Evolutionary conservation across 2,797 vertebrate genomes (phyloP), one percentile per base, ranked within the genome.

Genomic region (Epinephelus awoara): DNA sequence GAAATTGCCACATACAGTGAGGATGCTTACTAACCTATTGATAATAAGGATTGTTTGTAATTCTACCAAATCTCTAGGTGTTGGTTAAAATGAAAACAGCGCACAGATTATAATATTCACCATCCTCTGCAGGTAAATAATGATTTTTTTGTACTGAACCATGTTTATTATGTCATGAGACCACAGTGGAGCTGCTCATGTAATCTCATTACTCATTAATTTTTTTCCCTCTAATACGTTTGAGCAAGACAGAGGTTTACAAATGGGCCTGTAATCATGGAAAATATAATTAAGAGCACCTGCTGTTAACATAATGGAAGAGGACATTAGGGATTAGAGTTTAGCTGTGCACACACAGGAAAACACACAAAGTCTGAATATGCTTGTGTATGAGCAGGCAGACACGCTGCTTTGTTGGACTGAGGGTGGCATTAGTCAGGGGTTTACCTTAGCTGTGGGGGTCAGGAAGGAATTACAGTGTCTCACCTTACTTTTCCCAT

Each of bases 251-350:
- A 64, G 77, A 67, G 70, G 61, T 80, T 85, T 75, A 82, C 74
- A 90, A 87, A 89, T 82, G 59, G 68, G 71, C 59, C 17, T 21
- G 70, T 82, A 86, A 89, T 82, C 64, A 79, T 67, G 67, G 73
- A 64, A 87, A 88, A 85, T 85, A 83, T 80, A 86, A 92, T 89
- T 77, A 91, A 88, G 75, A 78, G 75, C 80, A 81, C 85, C 84
- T 92, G 84, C 69, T 85, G 84, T 77, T 85, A 74, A 59, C 40
- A 25, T 67, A 75, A 82, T 86, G 67, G 75, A 54, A 58, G 27
- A 42, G 70, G 71, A 80, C 58, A 74, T 75, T 1, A 38, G 67
- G 49, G 78, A 75, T 86, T 85, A 84, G 79, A 69, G 74, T 29
- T 72, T 58, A 57, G 52, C 59, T 34, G 57, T 54, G 72, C 57